Conservation (phyloP, 2,113 vertebrate species). For the Drymodes brunneopygia region DNA sequence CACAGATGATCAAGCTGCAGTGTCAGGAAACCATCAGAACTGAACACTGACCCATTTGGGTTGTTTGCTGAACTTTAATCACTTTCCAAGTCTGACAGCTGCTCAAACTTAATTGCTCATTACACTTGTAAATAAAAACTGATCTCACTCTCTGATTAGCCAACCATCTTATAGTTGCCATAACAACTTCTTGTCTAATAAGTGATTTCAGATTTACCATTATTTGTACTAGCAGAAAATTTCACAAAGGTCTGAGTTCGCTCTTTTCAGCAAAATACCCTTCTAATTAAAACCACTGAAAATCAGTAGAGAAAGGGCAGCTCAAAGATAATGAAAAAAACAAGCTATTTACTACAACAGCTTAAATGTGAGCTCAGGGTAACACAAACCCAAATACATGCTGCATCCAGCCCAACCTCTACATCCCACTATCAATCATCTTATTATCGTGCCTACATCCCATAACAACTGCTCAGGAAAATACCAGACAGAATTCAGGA, state of each 20-base stretch:
- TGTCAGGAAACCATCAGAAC: slow-evolving; percentile 39
- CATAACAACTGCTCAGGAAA: background rate
- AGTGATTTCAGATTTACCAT: slow-evolving; percentile 57
- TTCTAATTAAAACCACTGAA: slow-evolving; percentile 35
- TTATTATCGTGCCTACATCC: background rate
- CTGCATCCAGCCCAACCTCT: background rate
- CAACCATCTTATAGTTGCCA: slow-evolving; percentile 57
- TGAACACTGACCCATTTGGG: slow-evolving; percentile 51
- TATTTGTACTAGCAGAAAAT: slow-evolving; percentile 50
- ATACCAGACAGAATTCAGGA: background rate
- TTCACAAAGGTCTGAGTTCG: slow-evolving; percentile 52
- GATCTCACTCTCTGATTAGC: slow-evolving; percentile 63
- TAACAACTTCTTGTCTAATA: slow-evolving; percentile 63
- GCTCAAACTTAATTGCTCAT: slow-evolving; percentile 67
- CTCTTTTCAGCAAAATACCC: slow-evolving; percentile 51
- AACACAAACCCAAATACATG: background rate
- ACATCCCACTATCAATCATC: background rate
- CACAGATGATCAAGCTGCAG: slow-evolving; percentile 1
- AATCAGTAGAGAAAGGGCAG: slow-evolving; percentile 37
- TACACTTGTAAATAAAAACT: slow-evolving; percentile 67
- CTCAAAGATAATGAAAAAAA: slow-evolving; percentile 48
- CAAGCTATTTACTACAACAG: slow-evolving; percentile 43
- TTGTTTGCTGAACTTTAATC: slow-evolving; percentile 63
- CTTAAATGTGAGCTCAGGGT: slow-evolving; percentile 17
- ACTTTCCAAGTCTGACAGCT: slow-evolving; percentile 61